Conservation (phyloP, 2,888 invertebrate genomes). For the Melipona beecheii region DNA sequence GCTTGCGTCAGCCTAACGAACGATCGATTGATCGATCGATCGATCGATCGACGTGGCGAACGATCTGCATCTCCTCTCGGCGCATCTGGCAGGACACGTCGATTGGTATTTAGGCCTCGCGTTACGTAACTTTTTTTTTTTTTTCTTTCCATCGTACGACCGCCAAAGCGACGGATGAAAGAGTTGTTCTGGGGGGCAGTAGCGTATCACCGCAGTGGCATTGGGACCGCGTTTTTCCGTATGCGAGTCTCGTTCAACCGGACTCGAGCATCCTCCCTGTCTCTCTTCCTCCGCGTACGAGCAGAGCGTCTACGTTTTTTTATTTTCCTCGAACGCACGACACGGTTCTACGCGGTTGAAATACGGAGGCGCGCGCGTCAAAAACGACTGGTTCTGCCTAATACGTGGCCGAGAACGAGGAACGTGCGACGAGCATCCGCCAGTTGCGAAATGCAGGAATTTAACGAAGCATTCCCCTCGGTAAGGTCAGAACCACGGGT, state of each 20-base stretch:
- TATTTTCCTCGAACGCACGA: not conserved
- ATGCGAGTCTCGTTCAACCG: constrained; percentile 74
- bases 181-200: constrained; percentile 65
- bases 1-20: constrained; percentile 19
- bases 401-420: constrained; percentile 64
- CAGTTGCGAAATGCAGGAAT: constrained; percentile 77
- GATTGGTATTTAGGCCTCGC: constrained; percentile 73
- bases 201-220: constrained; percentile 72
- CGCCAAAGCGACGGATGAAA: constrained; percentile 65
- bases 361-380: constrained; percentile 40
- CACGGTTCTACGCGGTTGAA: constrained; percentile 27
- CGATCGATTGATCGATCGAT: constrained; percentile 15
- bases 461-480: constrained; percentile 63
- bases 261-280: constrained; percentile 46
- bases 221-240: constrained; percentile 79
- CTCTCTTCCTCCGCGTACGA: not conserved
- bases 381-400: constrained; percentile 43
- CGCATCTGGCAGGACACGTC: constrained; percentile 41
- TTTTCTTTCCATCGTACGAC: constrained; percentile 62
- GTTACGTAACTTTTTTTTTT: constrained; percentile 66
- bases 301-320: not conserved
- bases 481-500: constrained; percentile 66
- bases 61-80: constrained; percentile 44
- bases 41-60: not conserved
- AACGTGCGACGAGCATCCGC: constrained; percentile 70